Evolutionary conservation across 37 sponge, comb jelly and placozoan genomes (phyloP).

Genomic region (Aplysina aerophoba): DNA sequence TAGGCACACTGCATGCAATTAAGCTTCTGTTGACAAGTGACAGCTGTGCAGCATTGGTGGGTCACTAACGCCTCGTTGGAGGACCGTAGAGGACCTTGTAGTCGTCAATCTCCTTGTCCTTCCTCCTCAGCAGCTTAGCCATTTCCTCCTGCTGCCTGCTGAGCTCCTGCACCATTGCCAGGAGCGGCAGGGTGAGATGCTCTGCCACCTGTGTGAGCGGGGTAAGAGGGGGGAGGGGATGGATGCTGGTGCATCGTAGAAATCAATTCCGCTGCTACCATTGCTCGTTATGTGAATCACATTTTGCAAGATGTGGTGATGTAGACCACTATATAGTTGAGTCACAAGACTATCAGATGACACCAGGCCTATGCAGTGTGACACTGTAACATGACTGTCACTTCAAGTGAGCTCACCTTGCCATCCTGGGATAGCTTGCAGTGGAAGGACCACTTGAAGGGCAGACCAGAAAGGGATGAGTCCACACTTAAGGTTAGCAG

Average conservation of each 20-base stretch:
- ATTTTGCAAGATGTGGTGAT: background rate
- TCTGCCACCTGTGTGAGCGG: conserved; percentile 23
- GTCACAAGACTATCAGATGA: too few species aligned
- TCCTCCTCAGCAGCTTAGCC: conserved; percentile 42
- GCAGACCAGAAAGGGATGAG: conserved; percentile 43
- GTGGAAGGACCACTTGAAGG: conserved; percentile 65
- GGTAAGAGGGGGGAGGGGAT: too few species aligned
- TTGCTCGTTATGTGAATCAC: background rate
- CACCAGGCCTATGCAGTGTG: too few species aligned
- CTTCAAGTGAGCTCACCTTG: background rate
- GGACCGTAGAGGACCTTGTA: conserved; percentile 50
- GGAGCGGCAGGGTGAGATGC: conserved; percentile 56
- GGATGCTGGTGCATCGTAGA: too few species aligned
- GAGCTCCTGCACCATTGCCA: conserved; percentile 67
- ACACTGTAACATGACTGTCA: background rate
- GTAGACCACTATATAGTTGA: too few species aligned
- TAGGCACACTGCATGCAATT: too few species aligned
- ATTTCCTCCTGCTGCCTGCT: conserved; percentile 50
- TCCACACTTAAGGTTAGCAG: conserved; percentile 12
- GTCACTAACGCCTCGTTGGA: conserved; percentile 24
- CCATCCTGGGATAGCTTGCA: background rate
- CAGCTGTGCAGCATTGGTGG: too few species aligned
- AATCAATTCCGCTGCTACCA: background rate
- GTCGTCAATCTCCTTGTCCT: conserved; percentile 84
- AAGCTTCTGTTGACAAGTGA: too few species aligned